Evolutionary conservation across 1,140 invertebrate genomes (phyloP).

Genomic region (Drosophila cardini): DNA sequence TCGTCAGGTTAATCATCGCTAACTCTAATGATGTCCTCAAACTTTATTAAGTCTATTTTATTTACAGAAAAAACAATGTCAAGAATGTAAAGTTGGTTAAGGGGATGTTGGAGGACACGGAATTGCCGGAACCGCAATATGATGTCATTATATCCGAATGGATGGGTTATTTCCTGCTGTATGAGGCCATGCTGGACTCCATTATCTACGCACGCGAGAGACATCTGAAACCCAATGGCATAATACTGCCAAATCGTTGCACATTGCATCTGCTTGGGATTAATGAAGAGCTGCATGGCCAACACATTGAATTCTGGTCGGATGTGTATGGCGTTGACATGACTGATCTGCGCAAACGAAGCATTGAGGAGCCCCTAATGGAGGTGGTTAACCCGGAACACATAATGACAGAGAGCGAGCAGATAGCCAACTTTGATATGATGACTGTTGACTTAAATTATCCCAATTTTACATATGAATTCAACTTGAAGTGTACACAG

Average conservation of each 20-base stretch:
- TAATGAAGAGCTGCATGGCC: constrained; percentile 92
- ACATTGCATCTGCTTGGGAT: constrained; percentile 94
- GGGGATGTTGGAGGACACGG: constrained; percentile 95
- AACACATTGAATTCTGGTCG: constrained; percentile 95
- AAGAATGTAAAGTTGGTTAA: constrained; percentile 88
- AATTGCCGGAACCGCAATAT: constrained; percentile 92
- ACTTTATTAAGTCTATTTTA: neutral
- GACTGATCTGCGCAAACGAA: constrained; percentile 95
- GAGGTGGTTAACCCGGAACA: constrained; percentile 92
- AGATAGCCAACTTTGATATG: constrained; percentile 91
- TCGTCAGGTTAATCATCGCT: constrained; percentile 86
- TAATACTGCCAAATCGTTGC: constrained; percentile 95
- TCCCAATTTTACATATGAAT: constrained; percentile 92
- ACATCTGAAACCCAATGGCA: constrained; percentile 89
- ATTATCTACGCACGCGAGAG: constrained; percentile 96
- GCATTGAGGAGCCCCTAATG: constrained; percentile 94
- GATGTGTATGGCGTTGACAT: constrained; percentile 99
- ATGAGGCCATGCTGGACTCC: constrained; percentile 99
- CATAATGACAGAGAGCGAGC: constrained; percentile 90
- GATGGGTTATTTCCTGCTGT: constrained; percentile 99
- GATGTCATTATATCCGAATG: constrained; percentile 99
- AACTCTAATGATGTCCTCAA: neutral
- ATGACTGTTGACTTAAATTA: constrained; percentile 92
- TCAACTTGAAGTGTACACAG: constrained; percentile 89
- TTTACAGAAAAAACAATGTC: constrained; percentile 88